Evolutionary conservation across 2,113 vertebrate genomes (phyloP).

Genomic region (Illadopsis cleaveri): DNA sequence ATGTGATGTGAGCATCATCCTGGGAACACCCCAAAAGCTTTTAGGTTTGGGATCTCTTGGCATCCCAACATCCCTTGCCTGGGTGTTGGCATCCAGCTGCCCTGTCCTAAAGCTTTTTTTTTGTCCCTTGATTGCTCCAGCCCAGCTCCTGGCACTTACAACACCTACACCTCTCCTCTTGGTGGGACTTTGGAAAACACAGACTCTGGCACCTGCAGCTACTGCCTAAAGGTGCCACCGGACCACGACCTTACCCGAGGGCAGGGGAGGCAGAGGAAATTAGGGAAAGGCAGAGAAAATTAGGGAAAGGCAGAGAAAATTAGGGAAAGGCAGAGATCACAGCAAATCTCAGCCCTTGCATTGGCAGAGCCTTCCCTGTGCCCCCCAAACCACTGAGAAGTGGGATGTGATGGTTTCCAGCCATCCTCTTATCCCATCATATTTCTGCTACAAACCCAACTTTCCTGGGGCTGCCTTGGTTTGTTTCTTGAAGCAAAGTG

Average conservation of each 20-base stretch:
- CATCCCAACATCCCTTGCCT: too few species aligned
- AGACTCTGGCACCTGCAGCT: background rate
- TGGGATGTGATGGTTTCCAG: background rate
- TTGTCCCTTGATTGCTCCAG: too few species aligned
- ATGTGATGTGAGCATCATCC: background rate
- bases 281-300: background rate
- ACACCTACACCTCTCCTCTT: rapidly evolving
- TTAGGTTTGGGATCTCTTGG: rapidly evolving
- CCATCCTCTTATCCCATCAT: too few species aligned
- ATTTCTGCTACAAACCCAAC: background rate
- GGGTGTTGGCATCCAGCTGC: rapidly evolving
- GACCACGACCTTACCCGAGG: rapidly evolving
- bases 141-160: background rate
- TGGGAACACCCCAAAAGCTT: rapidly evolving
- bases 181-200: background rate
- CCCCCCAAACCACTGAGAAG: background rate
- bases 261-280: background rate
- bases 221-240: background rate
- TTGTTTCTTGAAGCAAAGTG: background rate
- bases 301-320: background rate
- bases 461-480: background rate
- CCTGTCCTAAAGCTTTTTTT: background rate
- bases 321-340: background rate
- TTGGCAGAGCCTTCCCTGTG: background rate
- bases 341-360: background rate